Conservation (phyloP, 2,888 invertebrate genomes). For the Abscondita cerata region DNA sequence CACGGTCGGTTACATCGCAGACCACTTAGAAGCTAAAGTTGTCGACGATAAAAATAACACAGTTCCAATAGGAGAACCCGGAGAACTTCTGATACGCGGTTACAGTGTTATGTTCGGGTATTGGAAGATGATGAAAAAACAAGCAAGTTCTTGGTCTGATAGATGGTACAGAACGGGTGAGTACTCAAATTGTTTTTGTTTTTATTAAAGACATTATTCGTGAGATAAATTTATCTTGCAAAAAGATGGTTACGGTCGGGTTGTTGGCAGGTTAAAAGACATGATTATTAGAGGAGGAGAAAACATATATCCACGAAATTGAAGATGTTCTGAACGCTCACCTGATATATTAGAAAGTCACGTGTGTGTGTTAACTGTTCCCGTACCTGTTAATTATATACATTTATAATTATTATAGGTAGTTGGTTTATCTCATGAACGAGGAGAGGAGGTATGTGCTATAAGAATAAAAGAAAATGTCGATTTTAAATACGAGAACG, state of each 20-base stretch:
- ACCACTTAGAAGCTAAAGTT: conserved; percentile 69
- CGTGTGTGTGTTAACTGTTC: conserved; percentile 60
- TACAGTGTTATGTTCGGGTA: conserved; percentile 81
- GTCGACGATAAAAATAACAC: conserved; percentile 68
- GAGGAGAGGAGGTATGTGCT: conserved; percentile 81
- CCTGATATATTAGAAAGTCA: conserved; percentile 77
- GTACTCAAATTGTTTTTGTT: no score
- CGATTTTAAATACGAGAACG: conserved; percentile 63
- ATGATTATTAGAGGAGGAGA: conserved; percentile 84
- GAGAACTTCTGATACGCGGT: conserved; percentile 79
- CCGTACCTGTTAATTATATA: background rate
- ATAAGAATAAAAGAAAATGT: conserved; percentile 65
- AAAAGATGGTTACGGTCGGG: conserved; percentile 72
- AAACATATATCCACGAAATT: conserved; percentile 85
- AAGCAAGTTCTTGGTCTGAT: conserved; percentile 68
- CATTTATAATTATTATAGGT: conserved; percentile 59
- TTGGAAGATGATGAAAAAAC: conserved; percentile 82
- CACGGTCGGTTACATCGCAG: conserved; percentile 64
- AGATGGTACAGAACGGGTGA: conserved; percentile 86
- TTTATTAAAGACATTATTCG: no score
- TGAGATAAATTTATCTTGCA: conserved; percentile 73
- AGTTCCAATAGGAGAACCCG: conserved; percentile 74
- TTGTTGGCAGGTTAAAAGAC: conserved; percentile 79
- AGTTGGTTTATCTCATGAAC: conserved; percentile 75
- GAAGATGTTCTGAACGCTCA: conserved; percentile 78